Percentiles rank a stretch among this genome's conserved stretches.
Conservation (phyloP, 1,140 invertebrate genomes). For the Brachionus rotundiformis region DNA sequence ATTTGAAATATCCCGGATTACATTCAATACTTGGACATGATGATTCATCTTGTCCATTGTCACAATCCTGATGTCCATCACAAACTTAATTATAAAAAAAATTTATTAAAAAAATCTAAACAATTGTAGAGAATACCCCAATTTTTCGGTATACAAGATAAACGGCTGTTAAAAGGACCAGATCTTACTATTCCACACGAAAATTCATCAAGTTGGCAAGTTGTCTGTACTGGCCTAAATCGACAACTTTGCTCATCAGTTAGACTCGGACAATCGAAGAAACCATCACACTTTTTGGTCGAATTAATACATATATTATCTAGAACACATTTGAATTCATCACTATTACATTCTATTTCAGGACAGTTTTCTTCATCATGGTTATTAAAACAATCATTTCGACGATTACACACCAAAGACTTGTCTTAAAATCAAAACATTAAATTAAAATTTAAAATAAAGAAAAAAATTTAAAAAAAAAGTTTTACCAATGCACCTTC, state of each 20-base stretch:
- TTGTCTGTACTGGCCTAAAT: neutral
- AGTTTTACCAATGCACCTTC: conserved; percentile 25
- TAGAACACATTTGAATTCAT: conserved; percentile 81
- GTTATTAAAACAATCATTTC: conserved; percentile 43
- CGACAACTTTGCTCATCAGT: conserved; percentile 47
- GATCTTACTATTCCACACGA: conserved; percentile 10
- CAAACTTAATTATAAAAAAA: neutral
- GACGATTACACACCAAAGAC: conserved; percentile 1
- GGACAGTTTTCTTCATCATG: conserved; percentile 42
- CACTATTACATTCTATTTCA: conserved; percentile 75
- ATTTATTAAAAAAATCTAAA: conserved; percentile 7
- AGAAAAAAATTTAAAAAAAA: neutral
- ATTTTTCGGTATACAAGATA: neutral
- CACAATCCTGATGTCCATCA: conserved; percentile 67
- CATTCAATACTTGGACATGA: conserved; percentile 70
- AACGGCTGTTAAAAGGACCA: neutral
- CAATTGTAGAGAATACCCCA: neutral
- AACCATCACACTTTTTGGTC: conserved; percentile 19
- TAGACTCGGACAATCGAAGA: conserved; percentile 22
- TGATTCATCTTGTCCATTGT: conserved; percentile 79
- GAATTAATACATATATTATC: conserved; percentile 32
- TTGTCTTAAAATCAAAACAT: conserved; percentile 21
- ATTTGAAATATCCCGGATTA: conserved; percentile 36
- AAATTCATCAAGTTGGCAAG: conserved; percentile 22
- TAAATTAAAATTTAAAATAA: neutral